Conservation (phyloP, 2,113 vertebrate species). For the Diadophis punctatus region DNA sequence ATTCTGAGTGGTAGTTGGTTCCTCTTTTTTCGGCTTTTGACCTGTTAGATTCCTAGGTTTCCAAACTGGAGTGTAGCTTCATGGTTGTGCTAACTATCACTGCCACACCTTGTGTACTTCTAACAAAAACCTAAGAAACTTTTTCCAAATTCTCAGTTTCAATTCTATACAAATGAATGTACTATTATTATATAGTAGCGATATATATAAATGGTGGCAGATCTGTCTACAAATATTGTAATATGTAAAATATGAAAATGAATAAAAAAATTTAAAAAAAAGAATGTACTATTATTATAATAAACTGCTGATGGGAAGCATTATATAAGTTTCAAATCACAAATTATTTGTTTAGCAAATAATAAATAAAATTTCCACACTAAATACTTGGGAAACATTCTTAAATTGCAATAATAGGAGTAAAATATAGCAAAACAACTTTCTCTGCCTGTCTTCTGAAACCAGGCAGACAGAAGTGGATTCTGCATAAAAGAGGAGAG, state of each 20-base stretch:
- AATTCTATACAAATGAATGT: neutral
- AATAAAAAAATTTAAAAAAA: no score
- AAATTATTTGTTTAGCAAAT: no score
- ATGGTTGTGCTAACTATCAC: neutral
- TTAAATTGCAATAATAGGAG: neutral
- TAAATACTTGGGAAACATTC: neutral
- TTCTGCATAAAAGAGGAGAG: neutral
- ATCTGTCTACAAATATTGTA: no score
- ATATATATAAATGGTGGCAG: no score
- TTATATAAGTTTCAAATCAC: neutral
- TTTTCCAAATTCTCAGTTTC: neutral
- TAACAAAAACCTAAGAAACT: neutral
- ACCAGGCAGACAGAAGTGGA: neutral
- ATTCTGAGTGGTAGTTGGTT: neutral
- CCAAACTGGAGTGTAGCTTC: neutral
- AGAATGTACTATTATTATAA: neutral
- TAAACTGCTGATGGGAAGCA: neutral
- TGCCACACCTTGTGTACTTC: neutral
- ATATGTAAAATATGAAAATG: no score
- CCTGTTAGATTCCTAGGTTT: neutral
- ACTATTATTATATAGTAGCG: neutral
- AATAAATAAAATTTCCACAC: no score
- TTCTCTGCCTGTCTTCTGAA: neutral
- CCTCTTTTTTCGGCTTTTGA: neutral
- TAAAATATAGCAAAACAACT: neutral